A percentile compares a stretch with the other conserved stretches of the same genome.
Conservation (phyloP, 2,113 vertebrate genomes). For the Piaya cayana region DNA sequence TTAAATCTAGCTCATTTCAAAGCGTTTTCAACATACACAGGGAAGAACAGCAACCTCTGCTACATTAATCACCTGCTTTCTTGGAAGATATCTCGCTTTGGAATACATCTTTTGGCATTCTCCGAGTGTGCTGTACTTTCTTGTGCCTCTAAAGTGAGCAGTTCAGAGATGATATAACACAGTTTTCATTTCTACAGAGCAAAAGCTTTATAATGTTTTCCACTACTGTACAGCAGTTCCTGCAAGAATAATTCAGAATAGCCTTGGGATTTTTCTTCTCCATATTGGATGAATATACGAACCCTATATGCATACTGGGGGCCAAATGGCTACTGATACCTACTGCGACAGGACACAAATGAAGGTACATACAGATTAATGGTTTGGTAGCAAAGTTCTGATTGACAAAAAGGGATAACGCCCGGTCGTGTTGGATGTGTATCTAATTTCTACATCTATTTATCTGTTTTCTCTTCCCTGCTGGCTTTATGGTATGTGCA, state of each 20-base stretch:
- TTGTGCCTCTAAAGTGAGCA: neutral
- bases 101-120: neutral
- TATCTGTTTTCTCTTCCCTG: neutral
- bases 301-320: neutral
- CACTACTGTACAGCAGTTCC: neutral
- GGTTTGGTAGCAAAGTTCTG: neutral
- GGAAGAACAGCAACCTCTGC: neutral
- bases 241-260: neutral
- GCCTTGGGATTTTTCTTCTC: neutral
- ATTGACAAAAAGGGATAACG: neutral
- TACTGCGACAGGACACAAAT: neutral
- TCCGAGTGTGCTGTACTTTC: neutral
- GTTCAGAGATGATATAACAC: neutral
- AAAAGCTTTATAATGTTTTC: neutral
- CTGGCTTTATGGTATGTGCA: neutral
- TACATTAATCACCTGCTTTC: slow-evolving; percentile 16
- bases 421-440: neutral
- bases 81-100: neutral
- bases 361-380: neutral
- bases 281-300: neutral
- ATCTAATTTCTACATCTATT: neutral
- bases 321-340: neutral
- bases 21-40: neutral
- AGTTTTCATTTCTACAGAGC: neutral
- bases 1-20: slow-evolving; percentile 9